phyloP scores from a whole-genome alignment of 2,113 vertebrate species.

The Corydoras sp. region DNA sequence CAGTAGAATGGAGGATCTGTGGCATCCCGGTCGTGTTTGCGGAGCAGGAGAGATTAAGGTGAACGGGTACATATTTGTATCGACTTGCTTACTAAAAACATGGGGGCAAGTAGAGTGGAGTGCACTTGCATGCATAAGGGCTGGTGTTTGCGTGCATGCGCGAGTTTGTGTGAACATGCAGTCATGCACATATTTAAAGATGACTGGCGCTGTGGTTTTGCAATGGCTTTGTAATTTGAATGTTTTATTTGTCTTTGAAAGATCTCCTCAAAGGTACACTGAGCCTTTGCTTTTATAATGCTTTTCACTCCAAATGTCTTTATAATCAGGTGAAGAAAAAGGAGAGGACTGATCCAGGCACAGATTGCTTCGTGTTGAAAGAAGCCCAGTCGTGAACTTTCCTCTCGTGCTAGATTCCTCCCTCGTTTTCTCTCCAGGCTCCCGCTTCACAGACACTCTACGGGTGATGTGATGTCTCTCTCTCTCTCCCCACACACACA shows the following conservation, averaged over 20 bases:
- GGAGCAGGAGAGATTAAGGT: conserved; percentile 2
- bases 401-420: conserved; percentile 39
- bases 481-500: conserved; percentile 19
- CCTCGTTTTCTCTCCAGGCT: conserved; percentile 10
- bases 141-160: conserved; percentile 4
- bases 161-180: conserved; percentile 1
- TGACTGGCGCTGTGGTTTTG: neutral
- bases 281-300: neutral
- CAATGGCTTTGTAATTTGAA: neutral
- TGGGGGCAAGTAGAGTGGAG: neutral
- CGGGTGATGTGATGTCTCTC: conserved; percentile 50
- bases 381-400: conserved; percentile 52
- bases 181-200: neutral
- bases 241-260: neutral
- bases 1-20: conserved; percentile 21
- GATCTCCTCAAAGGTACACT: neutral
- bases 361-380: conserved; percentile 42
- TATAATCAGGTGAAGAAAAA: neutral
- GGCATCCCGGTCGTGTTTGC: conserved; percentile 7
- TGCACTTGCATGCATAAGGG: neutral
- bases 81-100: neutral
- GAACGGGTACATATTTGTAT: neutral
- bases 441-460: conserved; percentile 28
- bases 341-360: conserved; percentile 19
- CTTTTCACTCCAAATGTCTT: neutral